These are phyloP conservation scores for Sebastes taczanowskii DNA, from an alignment of 2,797 vertebrate species.

Conservation along the genomic window DNA sequence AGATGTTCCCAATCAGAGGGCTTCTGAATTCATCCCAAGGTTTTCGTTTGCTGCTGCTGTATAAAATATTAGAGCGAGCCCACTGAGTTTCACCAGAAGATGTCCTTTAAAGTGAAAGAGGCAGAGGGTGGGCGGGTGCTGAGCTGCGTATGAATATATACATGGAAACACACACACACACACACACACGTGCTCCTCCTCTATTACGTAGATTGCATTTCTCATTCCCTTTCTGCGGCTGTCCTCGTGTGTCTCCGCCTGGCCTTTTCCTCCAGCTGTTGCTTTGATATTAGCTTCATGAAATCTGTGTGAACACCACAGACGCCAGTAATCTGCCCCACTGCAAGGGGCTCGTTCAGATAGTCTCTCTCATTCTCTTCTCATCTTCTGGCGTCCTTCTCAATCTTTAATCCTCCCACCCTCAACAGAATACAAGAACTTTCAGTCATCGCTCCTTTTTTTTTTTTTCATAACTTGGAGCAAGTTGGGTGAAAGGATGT, in stretches of 20 bases:
- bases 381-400: slow-evolving; percentile 41
- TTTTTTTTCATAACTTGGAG: neutral
- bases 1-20: slow-evolving; percentile 67
- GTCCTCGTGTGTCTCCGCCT: slow-evolving; percentile 68
- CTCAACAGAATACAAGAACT: slow-evolving; percentile 40
- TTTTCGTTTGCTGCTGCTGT: slow-evolving; percentile 66
- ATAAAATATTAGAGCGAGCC: slow-evolving; percentile 69
- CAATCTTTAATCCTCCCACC: slow-evolving; percentile 67
- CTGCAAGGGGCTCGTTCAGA: slow-evolving; percentile 46
- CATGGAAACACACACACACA: neutral
- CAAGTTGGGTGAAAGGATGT: slow-evolving; percentile 38
- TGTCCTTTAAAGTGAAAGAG: slow-evolving; percentile 47
- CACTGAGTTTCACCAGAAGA: slow-evolving; percentile 43
- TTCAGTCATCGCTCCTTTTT: slow-evolving; percentile 11
- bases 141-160: slow-evolving; percentile 27
- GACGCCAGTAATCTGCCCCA: slow-evolving; percentile 67
- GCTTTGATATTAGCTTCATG: slow-evolving; percentile 82
- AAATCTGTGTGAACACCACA: slow-evolving; percentile 71
- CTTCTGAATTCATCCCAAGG: slow-evolving; percentile 65
- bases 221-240: slow-evolving; percentile 63
- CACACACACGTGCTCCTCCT: slow-evolving; percentile 32
- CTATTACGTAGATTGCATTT: slow-evolving; percentile 65
- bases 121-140: slow-evolving; percentile 12
- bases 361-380: slow-evolving; percentile 29
- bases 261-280: slow-evolving; percentile 75